Evolutionary conservation across 2,113 vertebrate genomes (phyloP), one percentile per base, ranked within the genome.

Genomic region (Mastomys coucha): DNA sequence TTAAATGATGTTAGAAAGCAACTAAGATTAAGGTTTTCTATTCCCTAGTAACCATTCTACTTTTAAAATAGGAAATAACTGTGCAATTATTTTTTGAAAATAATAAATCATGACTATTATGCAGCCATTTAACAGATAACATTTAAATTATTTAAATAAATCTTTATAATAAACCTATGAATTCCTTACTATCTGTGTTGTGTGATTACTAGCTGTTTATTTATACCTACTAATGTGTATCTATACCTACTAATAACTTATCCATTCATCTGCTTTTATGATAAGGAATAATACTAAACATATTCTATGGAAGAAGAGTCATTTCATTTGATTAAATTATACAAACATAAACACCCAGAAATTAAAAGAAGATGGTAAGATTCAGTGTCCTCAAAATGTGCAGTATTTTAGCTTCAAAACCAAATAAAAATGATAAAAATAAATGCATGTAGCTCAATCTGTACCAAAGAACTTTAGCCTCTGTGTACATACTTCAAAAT

Each of bases 81-180:
- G 91, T 87, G 12, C 22, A 53, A 65, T 91, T 93, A 78, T 77
- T 82, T 39, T 28, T 28, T 70, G 11, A 91, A 96, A 91, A 92
- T 60, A 90, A 89, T 86, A 76, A 91, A 49, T 2, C 49, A 56
- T 67, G 75, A 51, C 42, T 93, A 77, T 53, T 93, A 31, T 91
- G 36, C 7, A 85, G 17, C 70, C 89, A 80, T 72, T 53, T 82
- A n/a, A 82, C 1, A 73, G 42, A 10, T 1, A 93, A 24, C 81
- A 65, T 39, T 81, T 73, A 72, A 73, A 86, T 94, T 72, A 90
- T 91, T 91, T 94, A 10, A n/a, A 26, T 36, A 96, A 95, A 58
- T 85, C 16, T 42, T 86, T 22, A 63, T 11, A 90, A n/a, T 1
- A 72, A 89, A 60, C 13, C 7, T 81, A 26, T 76, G 22, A 86